Percentiles rank a stretch among this genome's conserved stretches.
Conservation (phyloP, 1,140 invertebrate genomes). For the Ctenoplectra terminalis region DNA sequence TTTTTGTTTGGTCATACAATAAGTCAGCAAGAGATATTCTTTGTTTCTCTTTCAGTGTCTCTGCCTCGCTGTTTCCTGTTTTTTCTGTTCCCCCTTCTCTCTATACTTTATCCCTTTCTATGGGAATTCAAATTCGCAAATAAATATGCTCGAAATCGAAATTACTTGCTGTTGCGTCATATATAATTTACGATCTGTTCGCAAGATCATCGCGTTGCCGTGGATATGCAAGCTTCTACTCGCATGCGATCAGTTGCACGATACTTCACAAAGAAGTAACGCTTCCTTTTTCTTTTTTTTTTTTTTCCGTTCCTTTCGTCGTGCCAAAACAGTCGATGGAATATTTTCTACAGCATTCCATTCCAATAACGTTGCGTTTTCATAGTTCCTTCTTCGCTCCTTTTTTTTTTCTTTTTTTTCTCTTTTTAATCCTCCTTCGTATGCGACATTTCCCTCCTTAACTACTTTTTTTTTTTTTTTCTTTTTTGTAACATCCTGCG, state of each 20-base stretch:
- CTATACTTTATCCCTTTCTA: conserved; percentile 20
- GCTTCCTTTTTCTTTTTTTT: conserved; percentile 19
- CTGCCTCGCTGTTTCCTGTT: conserved; percentile 69
- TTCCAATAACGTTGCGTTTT: not conserved
- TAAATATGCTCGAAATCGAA: conserved; percentile 10
- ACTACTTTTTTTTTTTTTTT: no score
- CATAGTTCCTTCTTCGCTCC: not conserved
- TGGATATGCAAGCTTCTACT: conserved; percentile 48
- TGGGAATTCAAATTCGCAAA: not conserved
- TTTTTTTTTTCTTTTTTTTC: conserved; percentile 23
- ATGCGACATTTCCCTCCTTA: no score
- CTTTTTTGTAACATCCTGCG: conserved; percentile 2
- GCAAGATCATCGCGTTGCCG: not conserved
- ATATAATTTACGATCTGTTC: not conserved
- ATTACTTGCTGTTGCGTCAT: conserved; percentile 8
- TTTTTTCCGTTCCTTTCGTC: not conserved
- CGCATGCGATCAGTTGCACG: conserved; percentile 63
- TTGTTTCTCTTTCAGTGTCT: conserved; percentile 62
- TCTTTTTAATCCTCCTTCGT: no score
- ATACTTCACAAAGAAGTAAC: conserved; percentile 25
- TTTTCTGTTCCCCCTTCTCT: conserved; percentile 22
- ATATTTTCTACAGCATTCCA: conserved; percentile 5
- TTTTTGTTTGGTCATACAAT: conserved; percentile 71
- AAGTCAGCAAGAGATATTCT: conserved; percentile 47
- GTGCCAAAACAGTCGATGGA: not conserved